Conservation (phyloP, 2,797 vertebrate genomes). For the Diplodus sargus region DNA sequence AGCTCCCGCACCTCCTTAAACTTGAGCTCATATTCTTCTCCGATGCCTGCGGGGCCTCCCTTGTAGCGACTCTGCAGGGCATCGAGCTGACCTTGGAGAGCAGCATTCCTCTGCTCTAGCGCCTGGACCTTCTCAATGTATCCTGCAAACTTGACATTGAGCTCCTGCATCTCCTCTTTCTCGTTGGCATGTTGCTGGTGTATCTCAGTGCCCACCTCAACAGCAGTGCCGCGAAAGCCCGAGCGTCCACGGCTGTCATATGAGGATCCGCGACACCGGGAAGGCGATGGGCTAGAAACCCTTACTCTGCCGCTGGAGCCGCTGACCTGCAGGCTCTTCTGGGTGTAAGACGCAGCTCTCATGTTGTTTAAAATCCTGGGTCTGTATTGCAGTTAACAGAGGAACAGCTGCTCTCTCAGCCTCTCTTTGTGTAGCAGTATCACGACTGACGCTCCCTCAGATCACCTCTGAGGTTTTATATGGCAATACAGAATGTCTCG, state of each 20-base stretch:
- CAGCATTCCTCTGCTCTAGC: conserved; percentile 84
- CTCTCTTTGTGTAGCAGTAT: conserved; percentile 35
- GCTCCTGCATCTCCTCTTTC: conserved; percentile 88
- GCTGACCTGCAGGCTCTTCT: conserved; percentile 80
- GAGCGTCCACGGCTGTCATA: conserved; percentile 76
- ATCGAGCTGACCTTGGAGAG: conserved; percentile 73
- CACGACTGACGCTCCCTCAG: conserved; percentile 62
- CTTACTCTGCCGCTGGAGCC: conserved; percentile 67
- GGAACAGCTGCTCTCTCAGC: conserved; percentile 43
- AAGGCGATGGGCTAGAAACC: conserved; percentile 82
- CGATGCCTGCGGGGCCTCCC: conserved; percentile 79
- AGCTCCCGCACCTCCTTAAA: conserved; percentile 87
- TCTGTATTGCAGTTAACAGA: conserved; percentile 34
- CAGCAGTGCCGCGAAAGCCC: conserved; percentile 73
- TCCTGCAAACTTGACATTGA: conserved; percentile 83
- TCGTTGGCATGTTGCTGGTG: conserved; percentile 84
- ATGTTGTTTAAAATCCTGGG: conserved; percentile 54
- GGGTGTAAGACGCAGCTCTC: conserved; percentile 70
- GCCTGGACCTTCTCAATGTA: conserved; percentile 85
- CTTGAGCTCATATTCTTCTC: conserved; percentile 85
- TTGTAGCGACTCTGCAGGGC: conserved; percentile 77
- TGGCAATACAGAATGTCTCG: conserved; percentile 80
- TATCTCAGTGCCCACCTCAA: conserved; percentile 81
- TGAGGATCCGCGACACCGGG: conserved; percentile 78
- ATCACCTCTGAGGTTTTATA: conserved; percentile 76